Base-by-base conservation (phyloP, 2,888 invertebrate species). In the Priapulus caudatus region DNA sequence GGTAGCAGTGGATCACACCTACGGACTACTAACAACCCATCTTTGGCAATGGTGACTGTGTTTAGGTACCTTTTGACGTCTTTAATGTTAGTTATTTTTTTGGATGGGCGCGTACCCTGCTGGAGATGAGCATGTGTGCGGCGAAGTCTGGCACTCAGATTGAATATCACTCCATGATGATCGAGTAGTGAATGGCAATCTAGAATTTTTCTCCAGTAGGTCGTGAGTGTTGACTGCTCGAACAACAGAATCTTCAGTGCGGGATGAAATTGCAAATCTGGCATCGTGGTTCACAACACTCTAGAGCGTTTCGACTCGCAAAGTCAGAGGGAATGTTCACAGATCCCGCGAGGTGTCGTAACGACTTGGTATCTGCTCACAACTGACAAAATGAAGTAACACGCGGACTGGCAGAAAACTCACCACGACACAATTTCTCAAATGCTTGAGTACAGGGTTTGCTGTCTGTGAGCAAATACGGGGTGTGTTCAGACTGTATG, bases 341-440 rank as follows among this genome's bases (percentile, higher is more conserved):
- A 33, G 33, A 10, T n/a, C 33, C 33, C 10, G 33, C 10, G 10
- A 33, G 10, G n/a, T 33, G 33, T 10, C n/a, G 33, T 10, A 33
- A 10, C 44, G 54, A n/a, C 53, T 52, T 53, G 33, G 52, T 57
- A 15, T 56, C 52, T 3, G 57, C 57, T n/a, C n/a, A n/a, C n/a
- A n/a, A n/a, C n/a, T n/a, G n/a, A n/a, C n/a, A n/a, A n/a, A n/a
- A n/a, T n/a, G n/a, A n/a, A n/a, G n/a, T n/a, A n/a, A n/a, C n/a
- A n/a, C n/a, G n/a, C n/a, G n/a, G n/a, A n/a, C n/a, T 61, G 1
- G 50, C 47, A 18, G 59, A 10, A 54, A 60, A 60, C 43, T 59
- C 57, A 15, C 60, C 59, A 5, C 58, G 51, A 44, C 56, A 48
- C 2, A 58, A 47, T 21, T 59, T 61, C 5, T 55, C 56, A 24